Evolutionary conservation across 1,140 invertebrate species (phyloP).

Genomic region (Plectrocnemia conspersa): DNA sequence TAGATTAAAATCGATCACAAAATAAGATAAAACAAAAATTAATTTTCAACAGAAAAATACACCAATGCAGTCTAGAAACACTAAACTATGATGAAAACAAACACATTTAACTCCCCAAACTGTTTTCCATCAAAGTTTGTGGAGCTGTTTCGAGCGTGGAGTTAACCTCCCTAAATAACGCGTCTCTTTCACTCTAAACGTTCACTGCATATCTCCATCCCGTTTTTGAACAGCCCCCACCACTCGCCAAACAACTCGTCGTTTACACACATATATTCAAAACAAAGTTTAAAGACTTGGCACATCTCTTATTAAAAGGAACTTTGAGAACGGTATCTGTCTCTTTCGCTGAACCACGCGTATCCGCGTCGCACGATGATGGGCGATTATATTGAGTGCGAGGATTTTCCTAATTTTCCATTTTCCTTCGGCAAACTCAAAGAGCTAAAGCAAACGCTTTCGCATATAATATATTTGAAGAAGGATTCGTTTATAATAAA

Average conservation of each 20-base stretch:
- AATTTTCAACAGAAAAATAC: no score
- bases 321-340: background rate
- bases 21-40: no score
- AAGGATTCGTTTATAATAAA: no score
- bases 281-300: slow-evolving; percentile 32
- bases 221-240: slow-evolving; percentile 1
- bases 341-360: no score
- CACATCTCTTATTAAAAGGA: slow-evolving; percentile 15
- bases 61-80: slow-evolving; percentile 27
- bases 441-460: no score
- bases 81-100: slow-evolving; percentile 35
- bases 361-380: no score
- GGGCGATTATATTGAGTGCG: no score
- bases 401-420: no score
- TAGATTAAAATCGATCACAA: no score
- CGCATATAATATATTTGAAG: no score
- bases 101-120: slow-evolving; percentile 33
- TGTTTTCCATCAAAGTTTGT: slow-evolving; percentile 34
- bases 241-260: background rate
- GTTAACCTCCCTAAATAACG: background rate
- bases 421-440: no score
- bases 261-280: slow-evolving; percentile 25
- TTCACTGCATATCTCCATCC: background rate
- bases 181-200: background rate
- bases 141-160: slow-evolving; percentile 25